Percentiles rank a stretch among this genome's conserved stretches.
phyloP scores from a whole-genome alignment of 1,140 invertebrate genomes.

The Drosophila leontia region DNA sequence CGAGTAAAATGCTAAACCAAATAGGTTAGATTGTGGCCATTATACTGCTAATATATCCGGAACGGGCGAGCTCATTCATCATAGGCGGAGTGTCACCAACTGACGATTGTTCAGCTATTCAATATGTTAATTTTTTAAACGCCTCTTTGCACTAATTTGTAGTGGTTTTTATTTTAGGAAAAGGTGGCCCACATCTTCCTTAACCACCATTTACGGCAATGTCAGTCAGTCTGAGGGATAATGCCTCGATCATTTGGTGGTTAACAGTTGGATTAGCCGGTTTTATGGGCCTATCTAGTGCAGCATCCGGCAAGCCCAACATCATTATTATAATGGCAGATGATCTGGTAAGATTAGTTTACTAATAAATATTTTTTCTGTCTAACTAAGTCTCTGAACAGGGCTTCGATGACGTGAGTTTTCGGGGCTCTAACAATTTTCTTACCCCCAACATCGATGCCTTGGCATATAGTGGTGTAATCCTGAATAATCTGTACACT shows the following conservation, averaged over 20 bases:
- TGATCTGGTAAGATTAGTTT: constrained; percentile 87
- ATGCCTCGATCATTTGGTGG: constrained; percentile 13
- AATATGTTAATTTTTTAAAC: constrained; percentile 33
- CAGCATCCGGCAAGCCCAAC: constrained; percentile 81
- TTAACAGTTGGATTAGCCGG: constrained; percentile 22
- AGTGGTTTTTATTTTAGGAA: constrained; percentile 8
- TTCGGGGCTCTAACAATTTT: constrained; percentile 94
- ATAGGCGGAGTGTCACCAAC: constrained; percentile 17
- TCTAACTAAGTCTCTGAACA: not conserved
- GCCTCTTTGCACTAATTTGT: constrained; percentile 28
- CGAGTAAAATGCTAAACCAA: constrained; percentile 5
- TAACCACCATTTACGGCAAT: constrained; percentile 16
- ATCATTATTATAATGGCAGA: constrained; percentile 88
- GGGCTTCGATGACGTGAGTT: constrained; percentile 96
- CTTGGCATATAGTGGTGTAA: constrained; percentile 91
- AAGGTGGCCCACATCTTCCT: constrained; percentile 30
- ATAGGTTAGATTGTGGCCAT: not conserved
- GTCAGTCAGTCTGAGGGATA: constrained; percentile 14
- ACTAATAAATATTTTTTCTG: too few relatives aligned
- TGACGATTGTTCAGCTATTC: constrained; percentile 18
- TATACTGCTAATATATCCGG: constrained; percentile 30
- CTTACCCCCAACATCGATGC: constrained; percentile 94
- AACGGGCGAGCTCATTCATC: constrained; percentile 35
- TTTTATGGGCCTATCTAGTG: not conserved
- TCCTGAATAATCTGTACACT: constrained; percentile 91